These are phyloP conservation scores for Chrosomus eos DNA, from an alignment of 2,797 vertebrate species.

Conservation along the genomic window DNA sequence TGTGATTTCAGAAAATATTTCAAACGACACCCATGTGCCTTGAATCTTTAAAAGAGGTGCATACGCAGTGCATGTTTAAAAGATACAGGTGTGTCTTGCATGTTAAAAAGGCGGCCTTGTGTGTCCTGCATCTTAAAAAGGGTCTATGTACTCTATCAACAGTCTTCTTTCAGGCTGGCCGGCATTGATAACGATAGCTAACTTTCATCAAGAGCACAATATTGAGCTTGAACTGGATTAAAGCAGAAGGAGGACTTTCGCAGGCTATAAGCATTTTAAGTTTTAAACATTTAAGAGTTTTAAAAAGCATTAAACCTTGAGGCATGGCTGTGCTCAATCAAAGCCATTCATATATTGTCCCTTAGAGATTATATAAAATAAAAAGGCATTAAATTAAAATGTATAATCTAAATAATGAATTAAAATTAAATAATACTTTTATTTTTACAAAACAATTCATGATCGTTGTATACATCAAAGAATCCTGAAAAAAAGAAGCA, in stretches of 20 bases:
- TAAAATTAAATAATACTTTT: too few relatives aligned
- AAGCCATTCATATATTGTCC: neutral
- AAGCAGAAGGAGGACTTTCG: neutral
- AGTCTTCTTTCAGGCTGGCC: constrained; percentile 1
- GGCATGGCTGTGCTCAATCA: neutral
- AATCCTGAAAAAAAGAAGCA: too few relatives aligned
- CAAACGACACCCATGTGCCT: constrained; percentile 31
- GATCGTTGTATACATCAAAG: too few relatives aligned
- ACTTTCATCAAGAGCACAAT: constrained; percentile 6
- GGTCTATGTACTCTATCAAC: neutral
- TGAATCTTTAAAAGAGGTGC: constrained; percentile 29
- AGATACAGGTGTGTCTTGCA: constrained; percentile 15
- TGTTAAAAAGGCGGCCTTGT: constrained; percentile 9
- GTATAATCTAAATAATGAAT: neutral
- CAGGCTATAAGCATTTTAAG: neutral
- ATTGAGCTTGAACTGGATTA: neutral
- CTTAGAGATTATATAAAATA: neutral
- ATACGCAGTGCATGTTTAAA: constrained; percentile 15
- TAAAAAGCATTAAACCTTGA: neutral
- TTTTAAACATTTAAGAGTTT: too few relatives aligned
- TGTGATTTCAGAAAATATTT: constrained; percentile 48
- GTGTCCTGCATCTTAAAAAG: constrained; percentile 21
- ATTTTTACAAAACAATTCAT: too few relatives aligned
- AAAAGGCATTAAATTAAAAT: neutral
- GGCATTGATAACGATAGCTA: constrained; percentile 1